A percentile compares a stretch with the other conserved stretches of the same genome.
phyloP scores from a whole-genome alignment of 2,797 vertebrate genomes.

The Syngnathus acus region DNA sequence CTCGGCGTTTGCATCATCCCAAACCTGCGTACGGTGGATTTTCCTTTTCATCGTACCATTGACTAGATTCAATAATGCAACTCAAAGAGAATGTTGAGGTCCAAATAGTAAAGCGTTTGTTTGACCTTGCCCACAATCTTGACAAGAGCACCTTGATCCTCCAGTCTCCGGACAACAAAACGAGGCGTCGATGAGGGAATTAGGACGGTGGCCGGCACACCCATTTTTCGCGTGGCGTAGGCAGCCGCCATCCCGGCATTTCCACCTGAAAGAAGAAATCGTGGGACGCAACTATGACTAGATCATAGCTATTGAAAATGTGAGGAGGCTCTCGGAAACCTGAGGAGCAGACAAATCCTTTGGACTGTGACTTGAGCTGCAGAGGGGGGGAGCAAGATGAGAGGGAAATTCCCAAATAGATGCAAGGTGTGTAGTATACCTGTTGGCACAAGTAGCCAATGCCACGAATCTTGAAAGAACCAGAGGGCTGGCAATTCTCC shows the following conservation, averaged over 20 bases:
- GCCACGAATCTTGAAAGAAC: conserved; percentile 93
- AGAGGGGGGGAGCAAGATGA: neutral
- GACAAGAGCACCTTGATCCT: conserved; percentile 65
- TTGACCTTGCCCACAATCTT: conserved; percentile 63
- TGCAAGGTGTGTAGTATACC: conserved; percentile 52
- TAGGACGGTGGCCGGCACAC: conserved; percentile 65
- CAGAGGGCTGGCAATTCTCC: conserved; percentile 83
- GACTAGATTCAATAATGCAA: neutral
- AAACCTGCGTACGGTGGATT: conserved; percentile 54
- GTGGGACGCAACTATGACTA: neutral
- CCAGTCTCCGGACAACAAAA: conserved; percentile 60
- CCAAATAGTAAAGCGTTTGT: neutral
- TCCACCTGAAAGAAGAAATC: conserved; percentile 55
- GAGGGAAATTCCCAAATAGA: neutral
- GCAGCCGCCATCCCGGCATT: conserved; percentile 75
- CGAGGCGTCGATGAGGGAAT: conserved; percentile 64
- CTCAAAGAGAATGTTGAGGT: neutral
- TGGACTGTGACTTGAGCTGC: conserved; percentile 58
- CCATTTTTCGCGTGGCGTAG: conserved; percentile 67
- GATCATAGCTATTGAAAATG: too few relatives aligned
- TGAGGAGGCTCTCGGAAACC: conserved; percentile 41
- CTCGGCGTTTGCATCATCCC: conserved; percentile 74
- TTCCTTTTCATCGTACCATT: neutral
- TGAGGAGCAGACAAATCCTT: conserved; percentile 72
- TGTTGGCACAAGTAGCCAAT: conserved; percentile 83